A percentile compares a stretch with the other conserved stretches of the same genome.
These are phyloP conservation scores for Sebastiscus albofasciatus DNA, from an alignment of 2,797 vertebrate genomes.

Conservation along the genomic window DNA sequence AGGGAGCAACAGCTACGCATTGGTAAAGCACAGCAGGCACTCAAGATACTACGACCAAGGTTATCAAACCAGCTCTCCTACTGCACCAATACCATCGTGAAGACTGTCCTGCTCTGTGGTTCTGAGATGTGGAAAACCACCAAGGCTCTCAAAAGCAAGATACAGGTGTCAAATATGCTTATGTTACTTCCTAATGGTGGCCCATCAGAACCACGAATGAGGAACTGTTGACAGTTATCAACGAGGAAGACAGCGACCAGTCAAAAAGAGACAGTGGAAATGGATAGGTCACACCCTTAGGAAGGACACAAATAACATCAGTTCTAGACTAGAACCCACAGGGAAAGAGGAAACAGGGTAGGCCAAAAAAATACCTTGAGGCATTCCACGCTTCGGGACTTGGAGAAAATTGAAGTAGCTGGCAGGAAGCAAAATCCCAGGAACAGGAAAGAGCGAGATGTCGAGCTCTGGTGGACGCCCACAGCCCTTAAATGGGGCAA, in stretches of 20 bases:
- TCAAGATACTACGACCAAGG: neutral
- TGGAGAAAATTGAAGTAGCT: neutral
- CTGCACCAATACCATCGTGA: neutral
- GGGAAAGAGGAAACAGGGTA: neutral
- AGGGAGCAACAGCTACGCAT: neutral
- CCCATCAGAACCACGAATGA: neutral
- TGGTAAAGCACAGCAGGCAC: neutral
- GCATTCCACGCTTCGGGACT: neutral
- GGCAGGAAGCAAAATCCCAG: neutral
- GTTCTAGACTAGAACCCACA: neutral
- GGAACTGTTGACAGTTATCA: neutral
- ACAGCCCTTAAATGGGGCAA: neutral
- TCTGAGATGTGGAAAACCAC: neutral
- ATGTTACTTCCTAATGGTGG: neutral
- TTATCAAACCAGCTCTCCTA: neutral
- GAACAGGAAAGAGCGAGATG: neutral
- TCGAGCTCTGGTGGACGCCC: neutral
- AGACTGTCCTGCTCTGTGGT: too few relatives aligned
- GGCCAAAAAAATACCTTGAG: neutral
- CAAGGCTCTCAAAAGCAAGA: neutral
- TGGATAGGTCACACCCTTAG: neutral
- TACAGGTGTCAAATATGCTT: neutral
- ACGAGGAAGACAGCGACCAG: neutral
- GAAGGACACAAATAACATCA: neutral
- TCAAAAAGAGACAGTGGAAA: neutral